Base-by-base conservation (phyloP, 2,797 vertebrate genomes). In the Psittacula derbiana region DNA sequence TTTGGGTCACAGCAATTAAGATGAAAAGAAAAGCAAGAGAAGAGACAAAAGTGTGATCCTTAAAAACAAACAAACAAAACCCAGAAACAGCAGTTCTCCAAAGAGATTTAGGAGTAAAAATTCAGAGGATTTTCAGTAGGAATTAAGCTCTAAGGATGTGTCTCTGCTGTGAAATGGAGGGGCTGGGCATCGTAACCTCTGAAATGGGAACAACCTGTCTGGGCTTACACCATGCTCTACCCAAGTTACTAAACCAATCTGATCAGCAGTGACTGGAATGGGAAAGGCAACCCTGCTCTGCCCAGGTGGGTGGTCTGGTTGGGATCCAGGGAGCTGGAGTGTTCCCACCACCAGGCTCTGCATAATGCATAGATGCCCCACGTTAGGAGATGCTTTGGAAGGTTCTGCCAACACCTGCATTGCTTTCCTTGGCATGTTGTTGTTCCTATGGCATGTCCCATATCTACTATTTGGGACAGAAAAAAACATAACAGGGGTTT, bases 121-220 rank as follows among this genome's bases (percentile, higher is more conserved):
- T 69, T 64, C 44, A 64, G 31, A 8, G 84, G 58, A 38, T 18
- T 75, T 92, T 64, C 58, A 53, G 6, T 21, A 78, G n/a, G n/a
- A 80, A 33, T 66, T 76, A 19, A 16, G n/a, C 8, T 88, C 61
- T 80, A 69, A 73, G 65, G 16, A 21, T 12, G 6, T 1, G 7
- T 49, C 53, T 0, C 0, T 20, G 8, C 40, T 65, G 40, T 0
- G 8, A 67, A 75, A 40, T 4, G 15, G 36, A 71, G 50, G 13
- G 36, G 17, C 13, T 88, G 30, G 18, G 20, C 20, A 23, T 74
- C 53, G 11, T 55, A 24, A 36, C 12, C 30, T 86, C 65, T 88
- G 64, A 72, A 65, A 8, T 27, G 27, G 43, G 52, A 86, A 12
- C 33, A 90, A 18, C 30, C 36, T 92, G 25, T 4, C 36, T 67